Conservation (phyloP, 1,140 invertebrate genomes). For the Venustaconcha ellipsiformis region DNA sequence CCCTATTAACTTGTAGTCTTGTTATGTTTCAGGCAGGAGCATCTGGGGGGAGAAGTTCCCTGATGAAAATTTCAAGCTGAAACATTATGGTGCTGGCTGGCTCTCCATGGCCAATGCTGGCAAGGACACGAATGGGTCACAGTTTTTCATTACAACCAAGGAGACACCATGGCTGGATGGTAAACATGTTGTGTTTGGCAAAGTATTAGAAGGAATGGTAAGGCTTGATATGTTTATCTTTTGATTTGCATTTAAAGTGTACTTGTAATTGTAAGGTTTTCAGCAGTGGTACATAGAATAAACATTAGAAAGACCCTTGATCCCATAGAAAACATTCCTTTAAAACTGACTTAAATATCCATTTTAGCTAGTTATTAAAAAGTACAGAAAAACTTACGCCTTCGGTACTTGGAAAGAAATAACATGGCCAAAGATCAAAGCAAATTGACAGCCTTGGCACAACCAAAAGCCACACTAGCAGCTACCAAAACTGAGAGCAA, state of each 20-base stretch:
- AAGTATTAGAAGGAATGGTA: constrained; percentile 96
- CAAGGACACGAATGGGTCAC: constrained; percentile 95
- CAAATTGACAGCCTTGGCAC: too few relatives aligned
- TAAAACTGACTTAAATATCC: not conserved
- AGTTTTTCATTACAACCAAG: constrained; percentile 98
- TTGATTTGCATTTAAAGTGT: not conserved
- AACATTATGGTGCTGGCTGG: constrained; percentile 89
- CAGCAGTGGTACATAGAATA: not conserved
- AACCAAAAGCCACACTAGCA: too few relatives aligned
- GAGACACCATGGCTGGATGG: constrained; percentile 95
- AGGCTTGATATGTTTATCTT: constrained; percentile 25
- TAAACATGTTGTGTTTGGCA: constrained; percentile 97
- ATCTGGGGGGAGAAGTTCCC: constrained; percentile 94
- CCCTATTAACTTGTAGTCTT: not conserved
- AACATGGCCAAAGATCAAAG: too few relatives aligned
- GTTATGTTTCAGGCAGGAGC: constrained; percentile 77
- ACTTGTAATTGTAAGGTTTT: not conserved
- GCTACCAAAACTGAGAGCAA: too few relatives aligned
- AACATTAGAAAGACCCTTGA: not conserved
- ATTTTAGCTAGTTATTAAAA: not conserved
- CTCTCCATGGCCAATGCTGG: constrained; percentile 96
- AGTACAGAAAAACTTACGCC: too few relatives aligned
- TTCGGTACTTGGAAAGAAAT: too few relatives aligned
- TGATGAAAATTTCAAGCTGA: constrained; percentile 97
- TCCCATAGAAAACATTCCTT: not conserved